Evolutionary conservation across 2,797 vertebrate species (phyloP), one percentile per base, ranked within the genome.

Genomic region (Rhinella marina): DNA sequence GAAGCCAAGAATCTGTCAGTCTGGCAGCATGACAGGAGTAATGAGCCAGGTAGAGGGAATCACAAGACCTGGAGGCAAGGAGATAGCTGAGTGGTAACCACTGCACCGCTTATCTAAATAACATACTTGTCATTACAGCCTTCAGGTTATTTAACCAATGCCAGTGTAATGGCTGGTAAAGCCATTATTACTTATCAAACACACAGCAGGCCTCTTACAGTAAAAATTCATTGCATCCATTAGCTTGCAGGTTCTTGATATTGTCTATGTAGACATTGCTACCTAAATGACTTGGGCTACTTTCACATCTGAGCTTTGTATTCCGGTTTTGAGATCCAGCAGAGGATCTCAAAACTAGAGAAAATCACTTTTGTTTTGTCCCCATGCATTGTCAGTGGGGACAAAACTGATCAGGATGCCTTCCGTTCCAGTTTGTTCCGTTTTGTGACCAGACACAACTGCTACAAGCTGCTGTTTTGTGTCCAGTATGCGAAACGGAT

Each of bases 21-120:
- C 25, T 85, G n/a, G 68, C 29, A 84, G 29, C 54, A 75, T 61
- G 70, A 84, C 82, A 84, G 68, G 70, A 16, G 14, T 61, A 64
- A 76, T 85, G 14, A 77, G 73, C 32, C 70, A 77, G 73, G 59
- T 85, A 54, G 59, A 77, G 59, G 73, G 59, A 77, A 66, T 85
- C 41, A 62, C 81, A 56, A 57, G 81, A 82, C 23, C 62, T 82
- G 62, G 62, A 82, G 81, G 81, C 50, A n/a, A 72, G 21, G 52
- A 72, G 48, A 50, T 50, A 82, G 64, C 54, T 7, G 21, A 73
- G 50, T 16, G 7, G 23, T 17, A 29, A 16, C 59, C 70, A 75
- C 19, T 41, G 48, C 41, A 57, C 25, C 27, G 52, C 62, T 23
- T 84, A 72, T 80, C 77, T 79, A 19, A 79, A 80, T 59, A 80